Evolutionary conservation across 1,140 invertebrate species (phyloP), one percentile per base, ranked within the genome.

Genomic region (Ips typographus): DNA sequence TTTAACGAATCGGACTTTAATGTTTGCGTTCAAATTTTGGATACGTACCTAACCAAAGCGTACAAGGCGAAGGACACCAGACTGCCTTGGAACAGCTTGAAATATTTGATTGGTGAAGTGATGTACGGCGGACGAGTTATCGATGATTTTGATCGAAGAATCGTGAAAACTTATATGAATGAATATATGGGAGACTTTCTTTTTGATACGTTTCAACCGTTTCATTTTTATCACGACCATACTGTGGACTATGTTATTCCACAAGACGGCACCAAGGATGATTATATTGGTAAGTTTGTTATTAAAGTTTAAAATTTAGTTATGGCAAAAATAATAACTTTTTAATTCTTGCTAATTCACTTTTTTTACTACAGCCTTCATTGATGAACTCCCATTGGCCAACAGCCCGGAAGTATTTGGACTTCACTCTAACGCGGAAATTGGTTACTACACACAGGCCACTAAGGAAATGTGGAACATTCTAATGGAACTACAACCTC

Each of bases 181-280:
- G 93, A 96, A 80, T 97, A 96, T 78, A 91, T 96, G 85, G 94
- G 94, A 0, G 94, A 96, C 75, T 96, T 96, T 78, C 83, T 96
- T 37, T 95, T 96, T 76, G 92, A 95, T 77, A 88, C 86, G 22
- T 95, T 93, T 79, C 92, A 95, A 79, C 89, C 91, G 0, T 96
- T 94, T 81, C 91, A 94, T 79, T 96, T 96, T 82, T 95, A 93
- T 78, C 79, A 84, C 37, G 90, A 94, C 76, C 81, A 87, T 1
- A 77, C 82, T 7, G 89, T 93, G 1, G 89, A 94, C 77, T 96
- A 95, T 79, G 83, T 85, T 36, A 88, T 96, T 72, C 93, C 93
- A 8, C 81, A 85, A 0, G 84, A 87, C 65, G 89, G 88, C 3
- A 83, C 85, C 58, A 85, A 88, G 68, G 88, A 92, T 42, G 84